These are phyloP conservation scores for Lasioglossum vierecki DNA, from an alignment of 2,888 invertebrate species.

Conservation along the genomic window DNA sequence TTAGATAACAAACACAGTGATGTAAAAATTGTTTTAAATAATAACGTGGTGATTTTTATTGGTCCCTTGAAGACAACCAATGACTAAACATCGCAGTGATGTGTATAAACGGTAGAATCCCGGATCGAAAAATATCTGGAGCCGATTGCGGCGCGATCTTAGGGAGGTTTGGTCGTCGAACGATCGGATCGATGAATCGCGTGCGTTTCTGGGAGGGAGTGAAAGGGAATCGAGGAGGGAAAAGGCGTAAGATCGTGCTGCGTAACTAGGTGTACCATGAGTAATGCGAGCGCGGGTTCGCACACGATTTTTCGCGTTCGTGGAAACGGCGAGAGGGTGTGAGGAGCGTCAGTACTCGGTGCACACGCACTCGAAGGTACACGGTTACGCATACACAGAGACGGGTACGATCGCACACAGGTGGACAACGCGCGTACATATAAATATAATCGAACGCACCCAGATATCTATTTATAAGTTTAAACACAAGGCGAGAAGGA, in stretches of 20 bases:
- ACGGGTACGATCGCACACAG: background rate
- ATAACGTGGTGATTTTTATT: too few relatives aligned
- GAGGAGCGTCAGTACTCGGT: constrained; percentile 1
- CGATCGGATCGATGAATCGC: constrained; percentile 9
- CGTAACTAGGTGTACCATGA: constrained; percentile 49
- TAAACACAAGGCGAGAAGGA: constrained; percentile 67
- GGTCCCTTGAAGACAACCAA: too few relatives aligned
- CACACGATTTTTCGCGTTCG: constrained; percentile 39
- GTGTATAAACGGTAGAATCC: background rate
- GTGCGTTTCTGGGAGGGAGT: background rate
- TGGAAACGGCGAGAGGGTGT: constrained; percentile 44
- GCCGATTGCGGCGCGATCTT: constrained; percentile 16
- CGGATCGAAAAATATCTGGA: background rate
- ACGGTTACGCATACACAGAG: background rate
- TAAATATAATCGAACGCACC: constrained; percentile 80
- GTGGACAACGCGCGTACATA: constrained; percentile 48
- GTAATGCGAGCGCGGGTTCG: constrained; percentile 34
- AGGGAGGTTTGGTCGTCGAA: background rate
- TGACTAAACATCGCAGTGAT: too few relatives aligned
- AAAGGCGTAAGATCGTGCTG: constrained; percentile 10
- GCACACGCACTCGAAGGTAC: background rate
- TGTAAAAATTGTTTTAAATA: too few relatives aligned
- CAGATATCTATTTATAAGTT: constrained; percentile 81
- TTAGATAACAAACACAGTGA: background rate
- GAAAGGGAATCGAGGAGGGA: background rate